Conservation (phyloP, 2,888 invertebrate species). For the Bimastos eiseni region DNA sequence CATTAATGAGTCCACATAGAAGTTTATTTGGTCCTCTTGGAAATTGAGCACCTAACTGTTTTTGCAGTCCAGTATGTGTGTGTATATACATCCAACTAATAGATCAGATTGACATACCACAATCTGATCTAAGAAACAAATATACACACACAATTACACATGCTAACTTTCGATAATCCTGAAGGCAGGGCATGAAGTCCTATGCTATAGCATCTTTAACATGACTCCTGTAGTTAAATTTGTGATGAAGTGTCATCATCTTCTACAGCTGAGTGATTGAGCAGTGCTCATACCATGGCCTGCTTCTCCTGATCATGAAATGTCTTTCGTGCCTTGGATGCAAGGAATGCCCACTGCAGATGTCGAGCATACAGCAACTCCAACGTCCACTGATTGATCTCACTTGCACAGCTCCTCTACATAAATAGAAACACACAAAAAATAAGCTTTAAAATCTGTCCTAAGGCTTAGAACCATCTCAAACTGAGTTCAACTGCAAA, state of each 20-base stretch:
- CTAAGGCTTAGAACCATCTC: not conserved
- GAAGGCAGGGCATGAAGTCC: not conserved
- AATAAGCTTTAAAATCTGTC: not conserved
- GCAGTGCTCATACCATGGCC: slow-evolving; percentile 24
- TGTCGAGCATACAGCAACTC: slow-evolving; percentile 16
- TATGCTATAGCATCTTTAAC: not conserved
- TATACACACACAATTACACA: no score
- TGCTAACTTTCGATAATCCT: no score
- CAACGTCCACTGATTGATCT: slow-evolving; percentile 17
- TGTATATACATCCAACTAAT: no score
- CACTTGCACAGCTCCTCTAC: not conserved
- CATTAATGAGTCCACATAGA: no score
- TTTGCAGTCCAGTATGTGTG: not conserved
- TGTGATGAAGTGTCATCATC: not conserved
- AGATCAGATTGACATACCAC: no score
- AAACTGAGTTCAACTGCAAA: not conserved
- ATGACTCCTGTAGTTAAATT: not conserved
- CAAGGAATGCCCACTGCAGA: slow-evolving; percentile 8
- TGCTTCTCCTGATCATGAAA: slow-evolving; percentile 20
- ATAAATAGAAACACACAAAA: not conserved
- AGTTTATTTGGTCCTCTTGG: not conserved
- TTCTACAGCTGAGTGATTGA: not conserved
- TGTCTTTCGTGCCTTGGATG: not conserved
- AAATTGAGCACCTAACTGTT: not conserved
- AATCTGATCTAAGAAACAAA: no score